These are phyloP conservation scores for Rattus rattus DNA, from an alignment of 2,113 vertebrate species.

Conservation along the genomic window DNA sequence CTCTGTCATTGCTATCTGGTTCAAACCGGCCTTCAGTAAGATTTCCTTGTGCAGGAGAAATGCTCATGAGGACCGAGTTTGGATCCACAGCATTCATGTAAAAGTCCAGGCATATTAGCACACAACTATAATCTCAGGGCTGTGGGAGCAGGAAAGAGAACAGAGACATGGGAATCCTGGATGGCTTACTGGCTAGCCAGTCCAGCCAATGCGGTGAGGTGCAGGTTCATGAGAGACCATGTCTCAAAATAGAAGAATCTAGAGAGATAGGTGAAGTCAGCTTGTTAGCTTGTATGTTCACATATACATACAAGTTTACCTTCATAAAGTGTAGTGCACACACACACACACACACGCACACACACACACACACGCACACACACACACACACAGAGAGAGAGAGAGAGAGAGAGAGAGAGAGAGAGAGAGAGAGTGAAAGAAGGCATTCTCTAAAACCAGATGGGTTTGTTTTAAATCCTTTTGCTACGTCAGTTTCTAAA, in stretches of 20 bases:
- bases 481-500: conserved; percentile 17
- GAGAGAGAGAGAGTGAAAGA: background rate
- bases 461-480: background rate
- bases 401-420: background rate
- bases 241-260: background rate
- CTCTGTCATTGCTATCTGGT: background rate
- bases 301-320: background rate
- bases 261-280: background rate
- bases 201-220: too few species aligned
- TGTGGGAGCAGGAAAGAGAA: too few species aligned
- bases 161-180: background rate
- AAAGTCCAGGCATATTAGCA: too few species aligned
- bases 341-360: background rate
- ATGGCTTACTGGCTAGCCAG: background rate
- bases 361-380: background rate
- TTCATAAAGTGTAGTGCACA: background rate
- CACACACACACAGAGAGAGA: background rate
- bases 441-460: background rate
- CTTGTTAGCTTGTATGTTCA: background rate
- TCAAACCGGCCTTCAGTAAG: background rate
- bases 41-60: background rate
- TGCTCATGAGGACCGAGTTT: background rate
- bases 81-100: background rate
- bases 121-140: background rate
- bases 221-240: background rate